Conservation (phyloP, 92 coral and sea anemone species). For the Hydrozoanthus gracilis region DNA sequence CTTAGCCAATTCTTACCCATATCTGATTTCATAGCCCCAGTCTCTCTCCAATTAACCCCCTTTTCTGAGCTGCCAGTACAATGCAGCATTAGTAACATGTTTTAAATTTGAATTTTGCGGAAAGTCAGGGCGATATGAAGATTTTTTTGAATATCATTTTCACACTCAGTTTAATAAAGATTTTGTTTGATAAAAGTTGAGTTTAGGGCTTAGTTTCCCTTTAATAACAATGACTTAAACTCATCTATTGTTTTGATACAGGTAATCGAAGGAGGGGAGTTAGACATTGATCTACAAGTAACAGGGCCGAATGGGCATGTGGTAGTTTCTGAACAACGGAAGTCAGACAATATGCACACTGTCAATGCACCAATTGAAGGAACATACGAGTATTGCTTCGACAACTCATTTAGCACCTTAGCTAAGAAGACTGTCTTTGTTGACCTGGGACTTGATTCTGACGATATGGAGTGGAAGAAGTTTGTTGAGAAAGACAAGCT, state of each 20-base stretch:
- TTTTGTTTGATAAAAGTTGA: too few species aligned
- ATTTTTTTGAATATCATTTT: too few species aligned
- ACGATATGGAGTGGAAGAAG: conserved; percentile 53
- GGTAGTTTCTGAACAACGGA: conserved; percentile 61
- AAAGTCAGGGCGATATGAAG: too few species aligned
- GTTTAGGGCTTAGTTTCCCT: too few species aligned
- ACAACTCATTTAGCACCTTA: conserved; percentile 81
- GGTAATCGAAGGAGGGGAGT: conserved; percentile 88
- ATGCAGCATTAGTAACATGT: too few species aligned
- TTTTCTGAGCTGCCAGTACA: too few species aligned
- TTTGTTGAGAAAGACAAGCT: conserved; percentile 50
- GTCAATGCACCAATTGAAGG: conserved; percentile 64
- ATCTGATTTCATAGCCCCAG: too few species aligned
- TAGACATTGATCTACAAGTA: conserved; percentile 69
- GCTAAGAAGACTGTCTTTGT: conserved; percentile 74
- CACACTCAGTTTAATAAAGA: too few species aligned
- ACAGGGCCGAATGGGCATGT: conserved; percentile 65
- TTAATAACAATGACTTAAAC: too few species aligned
- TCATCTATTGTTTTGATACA: not conserved
- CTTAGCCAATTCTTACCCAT: too few species aligned
- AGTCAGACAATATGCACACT: conserved; percentile 76
- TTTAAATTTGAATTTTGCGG: too few species aligned
- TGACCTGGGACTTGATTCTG: conserved; percentile 76
- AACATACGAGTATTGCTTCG: conserved; percentile 80
- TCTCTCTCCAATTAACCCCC: too few species aligned